Conservation (phyloP, 2,797 vertebrate species). For the Chromobotia macracanthus region DNA sequence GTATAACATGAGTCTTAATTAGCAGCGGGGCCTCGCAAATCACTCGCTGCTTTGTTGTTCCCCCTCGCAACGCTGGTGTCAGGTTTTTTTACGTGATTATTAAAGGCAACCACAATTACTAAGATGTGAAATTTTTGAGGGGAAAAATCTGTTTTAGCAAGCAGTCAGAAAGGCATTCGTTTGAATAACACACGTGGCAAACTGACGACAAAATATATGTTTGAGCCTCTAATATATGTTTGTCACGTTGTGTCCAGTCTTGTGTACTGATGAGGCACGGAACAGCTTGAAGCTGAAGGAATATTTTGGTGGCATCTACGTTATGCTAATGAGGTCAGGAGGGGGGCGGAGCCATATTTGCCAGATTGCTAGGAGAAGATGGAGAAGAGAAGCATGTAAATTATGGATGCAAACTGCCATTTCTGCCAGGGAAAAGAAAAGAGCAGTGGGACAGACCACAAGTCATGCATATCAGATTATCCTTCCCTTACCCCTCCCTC, state of each 20-base stretch:
- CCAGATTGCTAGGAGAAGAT: constrained; percentile 77
- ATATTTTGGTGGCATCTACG: constrained; percentile 78
- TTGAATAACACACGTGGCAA: constrained; percentile 23
- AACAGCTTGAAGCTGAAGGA: constrained; percentile 73
- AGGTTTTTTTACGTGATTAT: constrained; percentile 51
- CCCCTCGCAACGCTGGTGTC: constrained; percentile 46
- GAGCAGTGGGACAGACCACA: constrained; percentile 74
- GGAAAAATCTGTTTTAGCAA: constrained; percentile 13
- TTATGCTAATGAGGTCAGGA: constrained; percentile 76
- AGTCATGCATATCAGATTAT: constrained; percentile 84
- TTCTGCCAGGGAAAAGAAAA: constrained; percentile 76
- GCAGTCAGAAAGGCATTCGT: background rate
- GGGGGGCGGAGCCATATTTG: constrained; percentile 67
- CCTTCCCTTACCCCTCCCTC: constrained; percentile 53
- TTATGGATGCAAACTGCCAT: constrained; percentile 81
- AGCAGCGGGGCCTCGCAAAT: constrained; percentile 54
- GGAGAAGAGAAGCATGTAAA: constrained; percentile 73
- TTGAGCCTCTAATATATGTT: constrained; percentile 8
- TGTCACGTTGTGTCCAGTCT: background rate
- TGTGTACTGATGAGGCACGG: constrained; percentile 25
- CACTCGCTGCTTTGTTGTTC: constrained; percentile 53
- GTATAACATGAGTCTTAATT: constrained; percentile 63
- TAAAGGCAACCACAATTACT: constrained; percentile 55
- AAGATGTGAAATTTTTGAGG: constrained; percentile 45
- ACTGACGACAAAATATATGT: no score